Base-by-base conservation (phyloP, 2,888 invertebrate genomes). In the Digitonthophagus gazella region DNA sequence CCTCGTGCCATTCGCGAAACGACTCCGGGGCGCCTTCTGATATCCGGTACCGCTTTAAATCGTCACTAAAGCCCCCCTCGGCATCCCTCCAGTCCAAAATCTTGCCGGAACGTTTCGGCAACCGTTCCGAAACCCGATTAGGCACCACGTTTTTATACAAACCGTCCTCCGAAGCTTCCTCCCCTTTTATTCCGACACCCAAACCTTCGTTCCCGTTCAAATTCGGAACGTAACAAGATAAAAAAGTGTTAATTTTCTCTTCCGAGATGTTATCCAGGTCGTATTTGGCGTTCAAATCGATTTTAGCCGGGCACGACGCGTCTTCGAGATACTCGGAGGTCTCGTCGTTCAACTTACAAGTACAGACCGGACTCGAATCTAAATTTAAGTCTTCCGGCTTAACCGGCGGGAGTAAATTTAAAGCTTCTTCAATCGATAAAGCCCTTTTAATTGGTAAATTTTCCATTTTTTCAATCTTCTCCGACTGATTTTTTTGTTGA, bases 1-100 rank as follows among this genome's bases (percentile, higher is more conserved):
- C 91, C 85, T 96, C 91, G 83, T 96, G 93, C 96, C 97, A 98
- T 85, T 96, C 93, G 75, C 91, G 88, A 87, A 97, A 98, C 79
- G 69, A 44, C 18, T 67, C 71, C 44, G 11, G 54, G 54, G 68
- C 67, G 67, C 66, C 67, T 44, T 73, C 81, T 80, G 83, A 82
- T 66, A 82, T 81, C 74, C 81, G 81, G 72, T 83, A 83, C 72
- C 80, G 81, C 72, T 81, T 80, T 73, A 76, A 82, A 77, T 80
- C 81, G 74, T 83, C 83, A 74, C 80, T 75, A 71, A 80, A 79
- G 74, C 79, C 75, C 71, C 72, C 74, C n/a, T n/a, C 71, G 71
- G 72, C 22, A 75, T 74, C 67, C 78, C 76, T 58, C 6, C 6
- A 11, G 3, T 44, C 28, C 8, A 8, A 6, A 11, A 8, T 3